A percentile compares a stretch with the other conserved stretches of the same genome.
phyloP scores from a whole-genome alignment of 2,888 invertebrate species.

The Herminia tarsipennalis region DNA sequence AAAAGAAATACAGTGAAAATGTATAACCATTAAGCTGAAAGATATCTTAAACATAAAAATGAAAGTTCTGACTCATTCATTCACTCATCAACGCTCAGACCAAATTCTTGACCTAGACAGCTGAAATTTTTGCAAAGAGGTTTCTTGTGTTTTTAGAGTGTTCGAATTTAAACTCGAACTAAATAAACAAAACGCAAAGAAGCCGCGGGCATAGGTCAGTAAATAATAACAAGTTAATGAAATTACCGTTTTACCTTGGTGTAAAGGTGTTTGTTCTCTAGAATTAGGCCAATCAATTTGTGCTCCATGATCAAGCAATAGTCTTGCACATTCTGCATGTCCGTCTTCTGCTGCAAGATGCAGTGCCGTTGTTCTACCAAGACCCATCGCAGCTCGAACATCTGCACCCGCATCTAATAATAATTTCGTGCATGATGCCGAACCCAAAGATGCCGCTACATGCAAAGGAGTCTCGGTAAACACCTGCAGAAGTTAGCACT shows the following conservation, averaged over 20 bases:
- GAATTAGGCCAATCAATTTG: slow-evolving; percentile 90
- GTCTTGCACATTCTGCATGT: slow-evolving; percentile 90
- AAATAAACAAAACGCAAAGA: too few species aligned
- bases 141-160: too few species aligned
- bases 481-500: slow-evolving; percentile 77
- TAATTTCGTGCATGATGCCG: slow-evolving; percentile 88
- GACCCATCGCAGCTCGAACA: slow-evolving; percentile 90
- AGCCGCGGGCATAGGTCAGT: too few species aligned
- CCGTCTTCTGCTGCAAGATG: slow-evolving; percentile 96
- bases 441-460: slow-evolving; percentile 91
- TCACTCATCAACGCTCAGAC: too few species aligned
- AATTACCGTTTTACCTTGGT: slow-evolving; percentile 81
- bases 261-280: slow-evolving; percentile 93
- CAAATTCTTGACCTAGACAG: too few species aligned
- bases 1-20: too few species aligned
- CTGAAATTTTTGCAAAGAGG: too few species aligned
- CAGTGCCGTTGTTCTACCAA: slow-evolving; percentile 91
- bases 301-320: slow-evolving; percentile 91
- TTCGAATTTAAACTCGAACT: too few species aligned
- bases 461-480: slow-evolving; percentile 94
- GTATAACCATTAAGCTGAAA: too few species aligned
- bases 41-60: too few species aligned
- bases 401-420: slow-evolving; percentile 92
- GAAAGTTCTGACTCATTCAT: too few species aligned
- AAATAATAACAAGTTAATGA: not conserved